Conservation (phyloP, 2,888 invertebrate species). For the Plemyria rubiginata region DNA sequence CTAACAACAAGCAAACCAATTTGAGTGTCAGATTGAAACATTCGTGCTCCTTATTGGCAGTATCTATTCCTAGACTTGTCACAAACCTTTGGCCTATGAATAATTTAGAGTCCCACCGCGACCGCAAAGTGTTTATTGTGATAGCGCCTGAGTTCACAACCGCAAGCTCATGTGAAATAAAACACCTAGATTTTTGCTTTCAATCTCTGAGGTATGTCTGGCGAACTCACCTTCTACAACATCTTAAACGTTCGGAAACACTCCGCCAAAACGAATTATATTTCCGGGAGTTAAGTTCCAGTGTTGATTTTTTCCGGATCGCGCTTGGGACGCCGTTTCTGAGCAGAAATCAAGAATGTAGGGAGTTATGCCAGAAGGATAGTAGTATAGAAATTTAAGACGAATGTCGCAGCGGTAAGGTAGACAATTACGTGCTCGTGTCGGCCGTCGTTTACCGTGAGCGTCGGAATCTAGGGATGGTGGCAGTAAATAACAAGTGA, state of each 20-base stretch:
- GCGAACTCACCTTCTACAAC: conserved; percentile 48
- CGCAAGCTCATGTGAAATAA: conserved; percentile 77
- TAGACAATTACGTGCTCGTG: conserved; percentile 60
- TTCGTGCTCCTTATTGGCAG: conserved; percentile 49
- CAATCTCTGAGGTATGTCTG: conserved; percentile 70
- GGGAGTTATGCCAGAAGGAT: conserved; percentile 57
- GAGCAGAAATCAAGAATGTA: conserved; percentile 56
- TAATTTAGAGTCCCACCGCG: conserved; percentile 69
- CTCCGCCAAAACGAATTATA: conserved; percentile 65
- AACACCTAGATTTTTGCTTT: conserved; percentile 81
- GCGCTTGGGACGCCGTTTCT: conserved; percentile 54
- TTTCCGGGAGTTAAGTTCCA: conserved; percentile 56
- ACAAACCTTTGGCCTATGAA: conserved; percentile 71
- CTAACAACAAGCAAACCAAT: conserved; percentile 12
- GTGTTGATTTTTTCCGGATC: conserved; percentile 54
- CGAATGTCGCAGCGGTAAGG: conserved; percentile 62
- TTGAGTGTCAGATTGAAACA: conserved; percentile 26
- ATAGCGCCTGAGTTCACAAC: conserved; percentile 72
- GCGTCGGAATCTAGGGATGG: conserved; percentile 72
- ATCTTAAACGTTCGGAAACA: conserved; percentile 52
- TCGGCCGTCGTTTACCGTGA: conserved; percentile 55
- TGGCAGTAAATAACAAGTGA: conserved; percentile 81
- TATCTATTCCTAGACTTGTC: conserved; percentile 65
- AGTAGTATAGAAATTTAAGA: conserved; percentile 60
- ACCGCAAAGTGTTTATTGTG: conserved; percentile 79